Evolutionary conservation across 2,113 vertebrate genomes (phyloP).

Genomic region (Rana temporaria): DNA sequence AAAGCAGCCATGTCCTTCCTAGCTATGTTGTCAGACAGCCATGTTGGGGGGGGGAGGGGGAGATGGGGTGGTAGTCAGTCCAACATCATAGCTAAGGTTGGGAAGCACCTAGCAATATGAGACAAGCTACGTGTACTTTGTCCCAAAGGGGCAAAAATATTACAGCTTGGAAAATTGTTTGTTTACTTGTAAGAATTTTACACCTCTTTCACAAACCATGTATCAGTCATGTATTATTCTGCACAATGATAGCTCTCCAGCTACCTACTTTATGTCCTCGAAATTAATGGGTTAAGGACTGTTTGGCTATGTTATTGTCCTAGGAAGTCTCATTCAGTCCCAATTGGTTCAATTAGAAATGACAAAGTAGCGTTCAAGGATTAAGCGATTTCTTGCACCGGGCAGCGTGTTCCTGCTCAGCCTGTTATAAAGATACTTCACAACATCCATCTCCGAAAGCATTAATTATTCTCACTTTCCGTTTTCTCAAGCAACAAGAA

Average conservation of each 20-base stretch:
- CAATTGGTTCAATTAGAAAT: conserved; percentile 48
- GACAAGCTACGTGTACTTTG: too few relatives aligned
- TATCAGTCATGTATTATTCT: too few relatives aligned
- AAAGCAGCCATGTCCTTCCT: too few relatives aligned
- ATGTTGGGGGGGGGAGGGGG: too few relatives aligned
- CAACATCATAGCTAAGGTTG: too few relatives aligned
- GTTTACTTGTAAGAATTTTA: too few relatives aligned
- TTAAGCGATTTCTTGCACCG: conserved; percentile 40
- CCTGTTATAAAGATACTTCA: conserved; percentile 26
- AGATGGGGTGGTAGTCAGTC: too few relatives aligned
- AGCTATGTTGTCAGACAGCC: too few relatives aligned
- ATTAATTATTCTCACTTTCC: conserved; percentile 43
- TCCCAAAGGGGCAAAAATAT: too few relatives aligned
- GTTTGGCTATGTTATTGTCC: conserved; percentile 27
- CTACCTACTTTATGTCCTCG: neutral
- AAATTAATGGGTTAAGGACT: conserved; percentile 15
- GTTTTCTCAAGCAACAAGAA: conserved; percentile 41
- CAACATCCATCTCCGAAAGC: conserved; percentile 34
- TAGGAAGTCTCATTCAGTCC: conserved; percentile 17
- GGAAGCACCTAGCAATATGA: too few relatives aligned
- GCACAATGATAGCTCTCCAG: neutral
- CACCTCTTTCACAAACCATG: too few relatives aligned
- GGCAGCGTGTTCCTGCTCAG: neutral
- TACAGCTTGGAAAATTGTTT: too few relatives aligned
- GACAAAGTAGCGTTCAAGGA: conserved; percentile 42